Evolutionary conservation across 2,888 invertebrate species (phyloP), one percentile per base, ranked within the genome.

Genomic region (Adelognathus sp.): DNA sequence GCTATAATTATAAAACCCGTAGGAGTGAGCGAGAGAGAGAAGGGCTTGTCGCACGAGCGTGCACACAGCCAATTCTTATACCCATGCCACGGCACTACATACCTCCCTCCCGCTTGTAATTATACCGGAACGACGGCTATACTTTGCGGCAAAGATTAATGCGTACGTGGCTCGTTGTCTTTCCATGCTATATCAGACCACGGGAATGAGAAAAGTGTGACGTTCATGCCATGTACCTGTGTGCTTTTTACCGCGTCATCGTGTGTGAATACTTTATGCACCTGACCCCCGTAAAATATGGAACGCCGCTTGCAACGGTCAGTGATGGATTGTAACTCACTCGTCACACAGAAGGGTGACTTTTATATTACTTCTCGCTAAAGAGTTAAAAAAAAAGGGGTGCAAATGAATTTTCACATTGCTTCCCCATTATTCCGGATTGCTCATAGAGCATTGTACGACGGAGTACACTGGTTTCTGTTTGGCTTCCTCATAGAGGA

Each of bases 21-120:
- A 18, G 16, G 18, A 75, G 50, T 39, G 36, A 7, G 16, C 61
- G 36, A 61, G 36, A 41, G 52, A 18, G n/a, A 7, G 41, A 31
- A 41, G 61, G 71, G 41, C 41, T 61, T 61, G 50, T 61, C 50
- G 71, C 61, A 71, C 61, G 70, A 61, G 46, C 46, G 61, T 52
- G 36, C 50, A 21, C 46, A 33, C 18, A 36, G 52, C 46, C 61
- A 52, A 63, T 52, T 71, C 61, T 71, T 71, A 50, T 52, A 61
- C n/a, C 50, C 33, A 60, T 16, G 36, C n/a, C n/a, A n/a, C n/a
- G 44, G 27, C 18, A 33, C 16, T 56, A 44, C 46, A 29, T 50
- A 27, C 58, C 36, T 66, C 64, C 64, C 64, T n/a, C n/a, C n/a
- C n/a, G n/a, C 56, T 66, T 73, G 64, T 73, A 66, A 73, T 73